These are phyloP conservation scores for Microcebus jonahi DNA, from an alignment of 2,113 vertebrate genomes.

Conservation along the genomic window DNA sequence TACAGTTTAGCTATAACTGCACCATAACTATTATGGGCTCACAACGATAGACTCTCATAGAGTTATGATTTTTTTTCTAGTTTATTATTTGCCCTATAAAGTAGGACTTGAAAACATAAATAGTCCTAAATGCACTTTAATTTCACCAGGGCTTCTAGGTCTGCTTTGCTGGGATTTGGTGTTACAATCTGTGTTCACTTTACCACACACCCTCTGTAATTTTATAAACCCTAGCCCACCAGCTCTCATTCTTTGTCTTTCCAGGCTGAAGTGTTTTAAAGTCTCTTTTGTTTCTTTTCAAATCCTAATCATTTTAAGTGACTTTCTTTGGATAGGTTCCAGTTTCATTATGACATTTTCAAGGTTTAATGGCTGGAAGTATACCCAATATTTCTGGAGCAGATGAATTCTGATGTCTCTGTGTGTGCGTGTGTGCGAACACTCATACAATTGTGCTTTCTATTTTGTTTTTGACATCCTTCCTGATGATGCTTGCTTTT, in stretches of 20 bases:
- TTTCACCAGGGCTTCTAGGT: neutral
- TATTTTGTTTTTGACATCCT: conserved; percentile 79
- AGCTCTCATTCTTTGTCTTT: neutral
- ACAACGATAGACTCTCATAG: neutral
- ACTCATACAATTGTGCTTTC: conserved; percentile 40
- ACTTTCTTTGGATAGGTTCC: neutral
- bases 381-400: neutral
- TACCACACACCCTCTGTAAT: neutral
- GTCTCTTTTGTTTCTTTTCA: conserved; percentile 14
- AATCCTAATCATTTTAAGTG: neutral
- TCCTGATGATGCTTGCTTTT: conserved; percentile 78
- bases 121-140: neutral
- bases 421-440: neutral
- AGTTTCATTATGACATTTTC: conserved; percentile 25
- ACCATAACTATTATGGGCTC: neutral
- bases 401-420: neutral
- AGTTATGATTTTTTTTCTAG: neutral
- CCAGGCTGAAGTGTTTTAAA: neutral
- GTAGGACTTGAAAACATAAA: neutral
- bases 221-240: neutral
- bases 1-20: neutral
- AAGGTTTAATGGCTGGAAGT: neutral
- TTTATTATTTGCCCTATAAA: neutral
- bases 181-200: neutral
- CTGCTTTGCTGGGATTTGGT: neutral